Evolutionary conservation across 2,797 vertebrate genomes (phyloP), one percentile per base, ranked within the genome.

Genomic region (Gouania willdenowi): DNA sequence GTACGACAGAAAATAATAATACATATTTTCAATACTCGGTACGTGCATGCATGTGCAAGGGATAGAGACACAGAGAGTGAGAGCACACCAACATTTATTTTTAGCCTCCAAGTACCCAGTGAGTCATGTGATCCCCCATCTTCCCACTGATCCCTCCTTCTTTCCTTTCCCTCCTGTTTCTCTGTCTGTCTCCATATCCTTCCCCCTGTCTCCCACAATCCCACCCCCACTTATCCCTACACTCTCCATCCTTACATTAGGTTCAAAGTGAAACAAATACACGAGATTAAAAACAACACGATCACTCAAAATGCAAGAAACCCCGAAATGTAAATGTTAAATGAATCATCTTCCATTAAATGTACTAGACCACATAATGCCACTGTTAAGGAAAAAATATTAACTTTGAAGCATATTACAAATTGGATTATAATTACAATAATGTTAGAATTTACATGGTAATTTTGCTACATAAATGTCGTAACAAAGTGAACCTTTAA

Each of bases 81-180:
- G 47, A 68, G 66, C 59, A 64, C 65, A 71, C 62, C 78, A 74
- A 63, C 40, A 50, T 79, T 73, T 88, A 87, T 86, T 86, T 87
- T 85, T 87, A 87, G 81, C 79, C 61, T 64, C 61, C 50, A 66
- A 75, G 66, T 49, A 68, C 71, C 62, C 63, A 70, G 63, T 73
- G 66, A 82, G 78, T 88, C 84, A 86, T 81, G 72, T 86, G 86
- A 84, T 75, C 53, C 68, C 68, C 64, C 60, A 43, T 49, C 63
- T 40, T 49, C 57, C 56, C 32, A 45, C 51, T 44, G 60, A 72
- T 60, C 50, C 22, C 59, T 69, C 66, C 42, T 61, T 65, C 62
- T 57, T 52, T 48, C 49, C 47, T 55, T 30, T 24, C 27, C 39
- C 37, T 58, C 36, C 30, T 25, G 18, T 37, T 38, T 55, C 38